Base-by-base conservation (phyloP, 2,888 invertebrate genomes). In the Halictus quadricinctus region DNA sequence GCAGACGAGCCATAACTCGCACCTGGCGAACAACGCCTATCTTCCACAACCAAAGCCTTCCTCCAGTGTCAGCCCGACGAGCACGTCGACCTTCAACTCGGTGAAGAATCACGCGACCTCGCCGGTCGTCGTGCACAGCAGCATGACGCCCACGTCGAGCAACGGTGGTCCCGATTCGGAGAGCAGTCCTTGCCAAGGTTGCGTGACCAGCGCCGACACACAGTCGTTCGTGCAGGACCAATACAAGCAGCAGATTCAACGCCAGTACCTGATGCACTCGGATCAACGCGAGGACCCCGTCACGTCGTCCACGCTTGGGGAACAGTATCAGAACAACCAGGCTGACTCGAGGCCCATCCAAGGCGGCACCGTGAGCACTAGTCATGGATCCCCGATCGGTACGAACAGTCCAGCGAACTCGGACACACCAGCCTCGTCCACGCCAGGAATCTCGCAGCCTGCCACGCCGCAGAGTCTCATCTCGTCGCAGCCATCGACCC, bases 341-440 rank as follows among this genome's bases (percentile, higher is more conserved):
- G 95, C 96, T 13, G 97, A 97, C 90, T 96, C 96, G 48, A 96
- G 97, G 90, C 98, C 98, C 0, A 97, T 97, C 84, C 98, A 98
- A 93, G 98, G 97, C 8, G 98, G 97, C 0, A 97, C 97, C 0
- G 97, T 98, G 15, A 98, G 97, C 89, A 98, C 98, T 0, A 98
- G 97, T 93, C 97, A 97, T 91, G 97, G 97, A 64, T 97, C 97
- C 73, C 97, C 97, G 0, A 95, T 96, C 5, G 96, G 90, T 89
- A 95, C 95, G 13, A 95, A 95, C 73, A 96, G 96, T 91, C 96
- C 96, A 6, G 95, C 95, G 0, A 96, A 95, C 92, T 95, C 95
- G 1, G 95, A 95, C 81, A 95, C 95, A 1, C 95, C 94, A 13
- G 91, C 93, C 18, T 93, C 93, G 8, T 92, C 93, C 8, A 92